Evolutionary conservation across 2,113 vertebrate genomes (phyloP), one percentile per base, ranked within the genome.

Genomic region (Camelus bactrianus): DNA sequence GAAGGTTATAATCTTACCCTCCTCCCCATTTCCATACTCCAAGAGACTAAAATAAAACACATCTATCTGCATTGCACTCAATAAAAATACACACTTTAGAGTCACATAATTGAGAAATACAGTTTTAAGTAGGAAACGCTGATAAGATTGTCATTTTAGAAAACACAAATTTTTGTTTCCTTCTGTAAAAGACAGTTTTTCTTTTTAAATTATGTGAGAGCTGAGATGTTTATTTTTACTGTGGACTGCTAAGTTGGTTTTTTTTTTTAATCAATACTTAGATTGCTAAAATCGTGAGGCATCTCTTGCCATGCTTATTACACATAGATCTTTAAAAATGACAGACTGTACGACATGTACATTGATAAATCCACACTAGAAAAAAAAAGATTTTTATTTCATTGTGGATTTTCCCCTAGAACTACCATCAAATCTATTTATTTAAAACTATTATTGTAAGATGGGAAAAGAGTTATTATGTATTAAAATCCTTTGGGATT

Each of bases 191-290:
- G 72, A 52, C 38, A 35, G 93, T 86, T 92, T 95, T 95, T 54
- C 42, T 67, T 84, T 92, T 98, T 85, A 95, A 89, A 81, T 20
- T 60, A 98, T 96, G 85, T 91, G 86, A 97, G 70, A 72, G 6
- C 62, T 79, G 87, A 96, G 89, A 50, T 94, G 72, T 98, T 98
- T 98, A 48, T 79, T 97, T 98, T 98, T 92, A 97, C 24, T 75
- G 5, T 0, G 42, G 15, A 96, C 87, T 92, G 20, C 38, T 48
- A 38, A 46, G 89, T 94, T 35, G 35, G 13, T 96, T 48, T 93
- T 84, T 89, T 52, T 32, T 83, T 92, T 80, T 35, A 90, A 46
- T 12, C 46, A 91, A 5, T 60, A 72, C 42, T 97, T 97, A 89
- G 75, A 35, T 80, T 93, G 28, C 67, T 96, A 62, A 89, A 89